These are phyloP conservation scores for Beris chalybata DNA, from an alignment of 2,888 invertebrate species.

Conservation along the genomic window DNA sequence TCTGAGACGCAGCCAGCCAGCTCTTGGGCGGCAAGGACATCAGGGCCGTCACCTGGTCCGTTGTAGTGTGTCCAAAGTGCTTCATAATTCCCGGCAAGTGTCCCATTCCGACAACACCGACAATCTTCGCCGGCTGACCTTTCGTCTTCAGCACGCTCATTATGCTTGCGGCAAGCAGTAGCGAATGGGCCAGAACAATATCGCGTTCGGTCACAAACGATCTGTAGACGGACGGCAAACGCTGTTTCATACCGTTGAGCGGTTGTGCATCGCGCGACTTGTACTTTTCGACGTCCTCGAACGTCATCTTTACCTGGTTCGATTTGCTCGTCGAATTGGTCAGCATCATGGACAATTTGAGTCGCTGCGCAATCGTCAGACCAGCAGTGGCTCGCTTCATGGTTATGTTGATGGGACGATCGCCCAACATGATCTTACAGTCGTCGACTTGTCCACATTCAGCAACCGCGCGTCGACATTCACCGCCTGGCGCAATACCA, in stretches of 20 bases:
- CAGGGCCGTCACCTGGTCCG: slow-evolving; percentile 37
- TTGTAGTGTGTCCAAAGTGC: slow-evolving; percentile 39
- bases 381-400: slow-evolving; percentile 80
- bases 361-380: slow-evolving; percentile 81
- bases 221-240: slow-evolving; percentile 81
- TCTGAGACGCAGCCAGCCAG: slow-evolving; percentile 10
- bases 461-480: slow-evolving; percentile 83
- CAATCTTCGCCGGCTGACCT: slow-evolving; percentile 65
- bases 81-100: slow-evolving; percentile 71
- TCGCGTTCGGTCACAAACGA: slow-evolving; percentile 93
- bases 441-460: slow-evolving; percentile 69
- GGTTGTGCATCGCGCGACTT: slow-evolving; percentile 61
- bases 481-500: slow-evolving; percentile 96
- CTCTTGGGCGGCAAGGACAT: slow-evolving; percentile 34
- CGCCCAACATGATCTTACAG: slow-evolving; percentile 83
- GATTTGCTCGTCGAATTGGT: neutral
- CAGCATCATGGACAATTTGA: slow-evolving; percentile 51
- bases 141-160: slow-evolving; percentile 26
- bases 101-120: slow-evolving; percentile 93
- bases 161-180: slow-evolving; percentile 66
- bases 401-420: slow-evolving; percentile 87
- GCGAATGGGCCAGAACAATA: slow-evolving; percentile 78
- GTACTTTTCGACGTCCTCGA: slow-evolving; percentile 87
- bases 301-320: slow-evolving; percentile 43
- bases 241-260: slow-evolving; percentile 79